Evolutionary conservation across 1,140 invertebrate genomes (phyloP).

Genomic region (Tetramorium simillimum): DNA sequence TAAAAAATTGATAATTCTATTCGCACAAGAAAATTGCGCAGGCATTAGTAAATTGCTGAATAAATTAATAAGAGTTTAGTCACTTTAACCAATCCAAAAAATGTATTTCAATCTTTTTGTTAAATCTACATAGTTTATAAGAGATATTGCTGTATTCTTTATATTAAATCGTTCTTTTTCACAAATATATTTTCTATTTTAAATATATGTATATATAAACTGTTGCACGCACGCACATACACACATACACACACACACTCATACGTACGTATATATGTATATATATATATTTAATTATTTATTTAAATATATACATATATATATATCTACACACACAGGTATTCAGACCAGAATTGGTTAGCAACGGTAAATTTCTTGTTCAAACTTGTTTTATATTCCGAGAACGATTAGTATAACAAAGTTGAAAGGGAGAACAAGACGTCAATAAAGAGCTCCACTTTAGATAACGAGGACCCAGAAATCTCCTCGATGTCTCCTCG

Average conservation of each 20-base stretch:
- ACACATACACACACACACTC: background rate
- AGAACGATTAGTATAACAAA: slow-evolving; percentile 61
- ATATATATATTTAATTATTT: no score
- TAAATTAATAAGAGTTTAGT: background rate
- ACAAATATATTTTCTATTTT: slow-evolving; percentile 17
- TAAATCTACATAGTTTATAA: background rate
- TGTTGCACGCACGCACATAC: background rate
- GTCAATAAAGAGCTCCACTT: background rate
- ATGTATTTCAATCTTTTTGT: background rate
- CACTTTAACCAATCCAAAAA: background rate
- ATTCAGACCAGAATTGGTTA: slow-evolving; percentile 9
- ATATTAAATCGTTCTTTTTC: background rate
- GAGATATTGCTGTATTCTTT: background rate
- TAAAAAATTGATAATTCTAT: background rate
- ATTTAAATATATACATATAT: background rate
- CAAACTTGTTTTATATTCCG: slow-evolving; percentile 43
- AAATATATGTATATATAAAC: slow-evolving; percentile 8
- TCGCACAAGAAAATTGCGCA: background rate
- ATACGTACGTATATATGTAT: no score
- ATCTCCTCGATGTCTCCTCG: background rate
- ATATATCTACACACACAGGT: background rate
- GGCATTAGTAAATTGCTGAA: background rate
- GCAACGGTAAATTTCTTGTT: slow-evolving; percentile 14
- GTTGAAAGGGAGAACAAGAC: slow-evolving; percentile 8
- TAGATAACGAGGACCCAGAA: no score